Evolutionary conservation across 2,797 vertebrate genomes (phyloP), one percentile per base, ranked within the genome.

Genomic region (Cuculus canorus): DNA sequence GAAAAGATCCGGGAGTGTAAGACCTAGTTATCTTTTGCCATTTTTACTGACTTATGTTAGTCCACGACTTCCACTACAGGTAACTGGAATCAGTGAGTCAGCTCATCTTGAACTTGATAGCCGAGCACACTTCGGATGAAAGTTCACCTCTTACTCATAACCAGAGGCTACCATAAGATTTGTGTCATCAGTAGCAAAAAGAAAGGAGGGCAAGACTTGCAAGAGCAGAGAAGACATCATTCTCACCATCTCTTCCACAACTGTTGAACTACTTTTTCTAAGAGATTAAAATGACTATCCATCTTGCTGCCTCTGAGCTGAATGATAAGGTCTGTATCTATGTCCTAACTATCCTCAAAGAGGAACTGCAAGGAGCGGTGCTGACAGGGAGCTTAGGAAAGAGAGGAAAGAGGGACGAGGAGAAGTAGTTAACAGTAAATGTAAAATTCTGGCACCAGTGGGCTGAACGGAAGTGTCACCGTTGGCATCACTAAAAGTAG

Each of bases 401-500:
- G 45, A 63, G 32, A 81, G 22, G 28, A 71, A 53, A 64, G 18
- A 13, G 27, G 57, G 21, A 75, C 66, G 33, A 50, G 41, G 25
- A 65, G 28, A 71, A 60, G 50, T 1, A 7, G 27, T 43, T 24
- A 77, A 45, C 32, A 78, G 35, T 4, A 64, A 88, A 84, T 1
- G 13, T 59, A 90, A 83, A 81, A 82, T 72, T 59, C 86, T 93
- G 93, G 90, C 90, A 83, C 37, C 32, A 2, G 39, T 4, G 63
- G 71, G 2, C 81, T 16, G 21, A 68, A 22, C 0, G 7, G 90
- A 92, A 93, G 78, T 75, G 75, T 69, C 86, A 64, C 73, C 64
- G 22, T 1, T 82, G 90, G 80, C 88, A 95, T 85, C 90, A 80
- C 86, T 86, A 64, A 86, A 80, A 94, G 88, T 50, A 85, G 88